Evolutionary conservation across 1,140 invertebrate genomes (phyloP).

Genomic region (Lanistes nyassanus): DNA sequence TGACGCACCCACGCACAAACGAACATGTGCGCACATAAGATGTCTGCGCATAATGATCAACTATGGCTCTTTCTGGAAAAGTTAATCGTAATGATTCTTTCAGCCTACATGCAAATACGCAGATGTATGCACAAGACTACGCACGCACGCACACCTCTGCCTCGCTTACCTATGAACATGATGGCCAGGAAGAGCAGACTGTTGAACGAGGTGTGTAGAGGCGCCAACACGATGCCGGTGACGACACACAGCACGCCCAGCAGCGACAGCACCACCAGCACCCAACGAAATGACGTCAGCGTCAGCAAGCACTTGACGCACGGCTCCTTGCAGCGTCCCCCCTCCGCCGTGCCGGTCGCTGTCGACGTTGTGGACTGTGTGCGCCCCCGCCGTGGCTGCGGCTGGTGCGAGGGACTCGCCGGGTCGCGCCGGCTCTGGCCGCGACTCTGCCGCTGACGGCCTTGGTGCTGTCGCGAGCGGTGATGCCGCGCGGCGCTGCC

Average conservation of each 20-base stretch:
- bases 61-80: no score
- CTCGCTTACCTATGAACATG: constrained; percentile 64
- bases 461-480: constrained; percentile 32
- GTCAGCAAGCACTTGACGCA: constrained; percentile 60
- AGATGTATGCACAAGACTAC: background rate
- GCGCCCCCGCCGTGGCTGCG: constrained; percentile 25
- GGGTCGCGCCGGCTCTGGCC: constrained; percentile 21
- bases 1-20: no score
- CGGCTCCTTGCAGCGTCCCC: constrained; percentile 52
- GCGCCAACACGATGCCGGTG: constrained; percentile 64
- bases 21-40: no score
- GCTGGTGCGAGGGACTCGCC: constrained; percentile 27
- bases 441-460: constrained; percentile 24
- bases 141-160: constrained; percentile 1
- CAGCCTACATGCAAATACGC: background rate
- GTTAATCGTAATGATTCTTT: no score
- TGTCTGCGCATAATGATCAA: no score
- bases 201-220: constrained; percentile 57
- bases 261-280: constrained; percentile 60
- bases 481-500: constrained; percentile 27
- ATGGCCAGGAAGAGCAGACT: constrained; percentile 62
- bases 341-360: constrained; percentile 17
- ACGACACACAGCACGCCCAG: constrained; percentile 64
- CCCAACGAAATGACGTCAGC: constrained; percentile 61
- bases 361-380: constrained; percentile 29